phyloP scores from a whole-genome alignment of 1,140 invertebrate genomes.

The Rhopalosiphum maidis region DNA sequence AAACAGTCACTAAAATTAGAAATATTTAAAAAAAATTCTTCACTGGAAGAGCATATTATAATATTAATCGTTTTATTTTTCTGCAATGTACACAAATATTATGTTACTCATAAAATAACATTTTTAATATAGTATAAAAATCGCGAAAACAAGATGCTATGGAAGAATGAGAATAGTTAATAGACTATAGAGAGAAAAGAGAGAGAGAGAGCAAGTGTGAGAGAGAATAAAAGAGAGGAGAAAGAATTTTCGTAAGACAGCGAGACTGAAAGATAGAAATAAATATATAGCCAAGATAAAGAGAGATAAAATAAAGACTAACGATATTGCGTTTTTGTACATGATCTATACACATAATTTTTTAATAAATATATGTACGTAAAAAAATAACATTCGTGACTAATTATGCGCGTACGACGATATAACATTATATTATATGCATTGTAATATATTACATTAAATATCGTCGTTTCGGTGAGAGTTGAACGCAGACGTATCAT shows the following conservation, averaged over 20 bases:
- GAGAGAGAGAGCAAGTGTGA: not conserved
- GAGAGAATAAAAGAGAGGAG: not conserved
- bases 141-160: not conserved
- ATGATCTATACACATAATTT: constrained; percentile 16
- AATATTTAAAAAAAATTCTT: not conserved
- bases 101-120: not conserved
- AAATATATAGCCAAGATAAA: not conserved
- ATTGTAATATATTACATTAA: not conserved
- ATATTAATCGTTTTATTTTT: not conserved
- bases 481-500: not conserved
- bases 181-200: not conserved
- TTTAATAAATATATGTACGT: not conserved
- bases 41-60: not conserved
- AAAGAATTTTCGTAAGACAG: not conserved
- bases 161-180: not conserved
- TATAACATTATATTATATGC: not conserved
- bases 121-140: not conserved
- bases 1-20: not conserved
- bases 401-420: constrained; percentile 20
- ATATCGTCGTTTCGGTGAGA: constrained; percentile 20
- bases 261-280: not conserved
- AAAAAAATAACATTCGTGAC: constrained; percentile 48
- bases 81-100: constrained; percentile 13
- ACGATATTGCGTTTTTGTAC: constrained; percentile 2
- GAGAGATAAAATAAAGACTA: constrained; percentile 13